Evolutionary conservation across 2,888 invertebrate species (phyloP), one percentile per base, ranked within the genome.

Genomic region (Melanostoma mellinum): DNA sequence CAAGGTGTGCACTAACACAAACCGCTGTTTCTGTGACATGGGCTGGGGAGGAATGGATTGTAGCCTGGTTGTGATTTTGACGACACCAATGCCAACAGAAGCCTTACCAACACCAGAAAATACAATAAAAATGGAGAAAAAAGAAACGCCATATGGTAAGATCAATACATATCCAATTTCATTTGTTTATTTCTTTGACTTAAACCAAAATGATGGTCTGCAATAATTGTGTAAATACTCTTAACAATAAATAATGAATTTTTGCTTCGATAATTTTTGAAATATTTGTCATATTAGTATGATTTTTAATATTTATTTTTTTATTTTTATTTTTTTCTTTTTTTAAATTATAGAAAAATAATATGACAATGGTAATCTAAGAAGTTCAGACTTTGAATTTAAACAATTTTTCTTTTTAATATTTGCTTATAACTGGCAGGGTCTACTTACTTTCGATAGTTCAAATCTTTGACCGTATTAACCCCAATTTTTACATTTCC

Each of bases 101-200:
- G 92, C 92, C 85, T 89, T 92, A 84, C 94, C 94, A 80, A 94
- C 94, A 44, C 93, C 94, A 74, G 92, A 91, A 86, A 92, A 92
- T 88, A 91, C 93, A 85, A 93, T 93, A 88, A 93, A 93, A 91
- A 95, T 96, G 96, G 95, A 95, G 91, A 96, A 95, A 92, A 97
- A 96, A 94, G 96, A 96, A 94, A 97, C 96, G 93, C 96, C 96
- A 93, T 97, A 97, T 95, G 97, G 97, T 97, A 95, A 94, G 96
- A 87, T 80, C 35, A 74, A 56, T 73, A 32, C 8, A 6, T 32
- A 74, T 44, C 58, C 52, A 46, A 69, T 58, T 53, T 48, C 56
- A 44, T 52, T 53, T 68, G 48, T 55, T 40, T 53, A 9, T 61
- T 63, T 58, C 52, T 38, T 8, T n/a, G 68, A 75, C 6, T 10